Percentiles rank a stretch among this genome's conserved stretches.
Evolutionary conservation across 2,888 invertebrate species (phyloP).

Genomic region (Eilema griseolum): DNA sequence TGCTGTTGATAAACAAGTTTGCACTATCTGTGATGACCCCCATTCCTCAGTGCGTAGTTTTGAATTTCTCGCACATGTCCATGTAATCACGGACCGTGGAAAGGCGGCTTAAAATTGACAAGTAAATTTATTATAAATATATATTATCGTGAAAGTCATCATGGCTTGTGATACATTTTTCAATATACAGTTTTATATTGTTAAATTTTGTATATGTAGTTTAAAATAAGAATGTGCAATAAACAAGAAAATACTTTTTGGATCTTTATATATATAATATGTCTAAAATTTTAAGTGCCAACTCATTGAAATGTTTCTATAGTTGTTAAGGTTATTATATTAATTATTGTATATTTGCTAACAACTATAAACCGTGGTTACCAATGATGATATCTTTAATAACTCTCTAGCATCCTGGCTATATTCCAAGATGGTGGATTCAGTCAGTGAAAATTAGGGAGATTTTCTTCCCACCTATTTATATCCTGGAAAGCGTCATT

Average conservation of each 20-base stretch:
- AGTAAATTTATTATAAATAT: not conserved
- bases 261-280: not conserved
- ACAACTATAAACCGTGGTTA: not conserved
- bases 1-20: too few species aligned
- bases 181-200: too few species aligned
- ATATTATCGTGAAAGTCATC: not conserved
- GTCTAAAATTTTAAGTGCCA: not conserved
- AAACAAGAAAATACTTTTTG: not conserved
- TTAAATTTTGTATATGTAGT: not conserved
- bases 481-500: not conserved
- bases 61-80: too few species aligned
- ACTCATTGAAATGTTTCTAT: conserved; percentile 2
- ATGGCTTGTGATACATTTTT: too few species aligned
- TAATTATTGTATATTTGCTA: not conserved
- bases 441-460: not conserved
- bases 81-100: too few species aligned
- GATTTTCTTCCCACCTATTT: not conserved
- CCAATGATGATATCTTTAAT: conserved; percentile 1
- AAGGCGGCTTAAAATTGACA: too few species aligned
- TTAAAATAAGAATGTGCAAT: not conserved
- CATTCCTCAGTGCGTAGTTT: too few species aligned
- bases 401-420: not conserved
- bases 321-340: not conserved
- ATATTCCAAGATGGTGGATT: too few species aligned
- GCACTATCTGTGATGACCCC: too few species aligned